A percentile compares a stretch with the other conserved stretches of the same genome.
phyloP scores from a whole-genome alignment of 2,888 invertebrate species.

The Teleiodes luculella region DNA sequence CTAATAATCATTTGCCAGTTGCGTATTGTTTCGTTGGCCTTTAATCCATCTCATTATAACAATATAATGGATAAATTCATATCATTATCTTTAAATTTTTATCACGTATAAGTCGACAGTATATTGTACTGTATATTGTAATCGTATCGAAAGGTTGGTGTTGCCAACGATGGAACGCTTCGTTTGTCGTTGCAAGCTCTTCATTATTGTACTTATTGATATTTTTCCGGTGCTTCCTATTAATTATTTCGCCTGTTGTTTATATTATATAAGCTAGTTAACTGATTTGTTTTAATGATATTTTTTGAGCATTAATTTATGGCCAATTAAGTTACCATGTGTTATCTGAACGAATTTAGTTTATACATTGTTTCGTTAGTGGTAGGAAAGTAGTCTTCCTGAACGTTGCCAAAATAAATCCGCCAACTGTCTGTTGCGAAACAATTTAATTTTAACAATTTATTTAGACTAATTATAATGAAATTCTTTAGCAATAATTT shows the following conservation, averaged over 20 bases:
- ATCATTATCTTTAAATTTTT: too few relatives aligned
- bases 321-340: slow-evolving; percentile 72
- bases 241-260: slow-evolving; percentile 72
- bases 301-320: slow-evolving; percentile 52
- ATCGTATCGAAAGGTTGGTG: too few relatives aligned
- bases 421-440: slow-evolving; percentile 74
- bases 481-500: slow-evolving; percentile 77
- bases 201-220: slow-evolving; percentile 51
- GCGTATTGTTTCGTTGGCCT: slow-evolving; percentile 22
- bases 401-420: slow-evolving; percentile 76
- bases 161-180: slow-evolving; percentile 23
- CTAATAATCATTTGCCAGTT: neutral
- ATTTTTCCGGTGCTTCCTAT: slow-evolving; percentile 70
- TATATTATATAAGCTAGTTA: slow-evolving; percentile 68
- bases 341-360: slow-evolving; percentile 76
- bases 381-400: slow-evolving; percentile 78
- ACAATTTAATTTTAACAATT: slow-evolving; percentile 64
- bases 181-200: slow-evolving; percentile 50
- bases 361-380: slow-evolving; percentile 75
- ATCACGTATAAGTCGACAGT: neutral
- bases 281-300: slow-evolving; percentile 57
- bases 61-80: slow-evolving; percentile 17
- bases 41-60: slow-evolving; percentile 21
- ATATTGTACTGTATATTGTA: slow-evolving; percentile 25
- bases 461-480: slow-evolving; percentile 68